phyloP scores from a whole-genome alignment of 2,797 vertebrate species.

The Momotus momota region DNA sequence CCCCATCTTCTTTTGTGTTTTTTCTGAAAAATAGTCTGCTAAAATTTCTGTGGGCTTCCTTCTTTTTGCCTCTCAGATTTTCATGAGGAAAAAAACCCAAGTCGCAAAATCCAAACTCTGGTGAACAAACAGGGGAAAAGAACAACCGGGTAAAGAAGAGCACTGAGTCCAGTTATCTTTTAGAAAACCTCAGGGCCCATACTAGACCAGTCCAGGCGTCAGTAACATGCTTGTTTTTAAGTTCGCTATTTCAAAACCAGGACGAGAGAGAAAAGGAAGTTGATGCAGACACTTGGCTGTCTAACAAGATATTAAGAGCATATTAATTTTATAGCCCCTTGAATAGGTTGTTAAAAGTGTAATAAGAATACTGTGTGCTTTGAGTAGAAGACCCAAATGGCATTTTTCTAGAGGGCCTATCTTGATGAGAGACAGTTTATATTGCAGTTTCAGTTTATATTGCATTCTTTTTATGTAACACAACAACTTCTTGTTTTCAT shows the following conservation, averaged over 20 bases:
- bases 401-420: neutral
- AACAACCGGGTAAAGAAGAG: too few species aligned
- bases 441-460: neutral
- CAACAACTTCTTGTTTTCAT: neutral
- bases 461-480: neutral
- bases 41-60: too few species aligned
- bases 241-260: neutral
- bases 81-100: too few species aligned
- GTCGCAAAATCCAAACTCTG: too few species aligned
- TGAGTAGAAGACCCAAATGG: neutral
- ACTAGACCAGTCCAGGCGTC: neutral
- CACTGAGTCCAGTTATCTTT: neutral
- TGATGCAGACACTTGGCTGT: neutral
- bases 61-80: too few species aligned
- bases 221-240: neutral
- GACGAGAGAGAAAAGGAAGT: neutral
- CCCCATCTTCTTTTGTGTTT: too few species aligned
- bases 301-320: neutral
- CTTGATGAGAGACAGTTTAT: too few species aligned
- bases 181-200: neutral
- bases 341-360: neutral
- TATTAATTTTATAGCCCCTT: neutral
- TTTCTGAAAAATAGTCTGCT: too few species aligned
- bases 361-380: neutral
- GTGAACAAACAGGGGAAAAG: too few species aligned